Percentiles rank a stretch among this genome's conserved stretches.
phyloP scores from a whole-genome alignment of 2,113 vertebrate species.

The western clawed frog (Xenopus tropicalis) region UCB_Xtro_10.0 CM004451.2:51425501-51426000 shows the following conservation, averaged over 20 bases:
- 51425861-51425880: too few species aligned
- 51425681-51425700: constrained; percentile 35
- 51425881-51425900: too few species aligned
- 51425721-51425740: constrained; percentile 41
- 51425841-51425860: too few species aligned
- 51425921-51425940: too few species aligned
- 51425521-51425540: constrained; percentile 25
- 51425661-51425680: constrained; percentile 29
- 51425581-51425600: constrained; percentile 34
- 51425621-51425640: constrained; percentile 38
- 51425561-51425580: constrained; percentile 23
- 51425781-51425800: not conserved
- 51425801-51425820: not conserved
- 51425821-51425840: too few species aligned
- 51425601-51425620: constrained; percentile 23
- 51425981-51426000: too few species aligned
- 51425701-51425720: constrained; percentile 28
- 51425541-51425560: constrained; percentile 32
- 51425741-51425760: constrained; percentile 23
- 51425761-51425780: not conserved
- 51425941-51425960: too few species aligned
- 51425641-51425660: constrained; percentile 21
- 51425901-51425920: too few species aligned
- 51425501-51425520: constrained; percentile 2
- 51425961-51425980: too few species aligned